Conservation (phyloP, 1,140 invertebrate genomes). For the Drosophila sechellia region DNA sequence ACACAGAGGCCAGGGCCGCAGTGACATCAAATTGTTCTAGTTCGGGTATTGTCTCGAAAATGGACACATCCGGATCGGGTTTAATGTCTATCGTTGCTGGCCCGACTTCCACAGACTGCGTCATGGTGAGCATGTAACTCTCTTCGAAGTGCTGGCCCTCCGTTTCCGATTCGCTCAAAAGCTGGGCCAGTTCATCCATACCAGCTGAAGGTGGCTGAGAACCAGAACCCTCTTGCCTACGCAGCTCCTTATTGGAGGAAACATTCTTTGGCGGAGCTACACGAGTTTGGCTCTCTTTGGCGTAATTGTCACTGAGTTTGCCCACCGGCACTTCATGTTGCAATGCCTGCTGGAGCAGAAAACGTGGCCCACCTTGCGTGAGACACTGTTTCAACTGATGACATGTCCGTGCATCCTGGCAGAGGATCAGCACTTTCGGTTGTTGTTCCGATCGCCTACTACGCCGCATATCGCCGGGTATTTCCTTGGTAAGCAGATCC, state of each 20-base stretch:
- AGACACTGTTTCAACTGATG: slow-evolving; percentile 91
- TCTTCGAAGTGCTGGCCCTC: slow-evolving; percentile 85
- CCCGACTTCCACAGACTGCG: slow-evolving; percentile 84
- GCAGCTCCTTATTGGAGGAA: background rate
- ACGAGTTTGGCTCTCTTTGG: slow-evolving; percentile 25
- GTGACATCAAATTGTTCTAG: slow-evolving; percentile 88
- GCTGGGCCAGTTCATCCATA: slow-evolving; percentile 67
- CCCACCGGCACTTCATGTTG: slow-evolving; percentile 86
- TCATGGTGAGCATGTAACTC: slow-evolving; percentile 89
- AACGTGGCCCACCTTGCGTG: slow-evolving; percentile 88
- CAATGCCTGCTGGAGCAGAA: slow-evolving; percentile 86
- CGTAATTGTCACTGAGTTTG: slow-evolving; percentile 86
- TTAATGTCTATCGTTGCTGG: slow-evolving; percentile 49
- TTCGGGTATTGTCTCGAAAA: slow-evolving; percentile 89
- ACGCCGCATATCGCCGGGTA: slow-evolving; percentile 88
- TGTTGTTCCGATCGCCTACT: slow-evolving; percentile 68
- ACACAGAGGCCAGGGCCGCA: slow-evolving; percentile 85
- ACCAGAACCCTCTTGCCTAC: background rate
- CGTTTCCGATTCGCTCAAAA: slow-evolving; percentile 56
- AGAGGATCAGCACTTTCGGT: slow-evolving; percentile 92
- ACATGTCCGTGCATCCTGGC: slow-evolving; percentile 92
- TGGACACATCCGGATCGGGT: slow-evolving; percentile 79
- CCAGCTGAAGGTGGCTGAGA: background rate
- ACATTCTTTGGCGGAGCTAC: background rate
- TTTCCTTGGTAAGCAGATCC: slow-evolving; percentile 92